Base-by-base conservation (phyloP, 1,140 invertebrate species). In the Trichomalopsis sarcophagae region DNA sequence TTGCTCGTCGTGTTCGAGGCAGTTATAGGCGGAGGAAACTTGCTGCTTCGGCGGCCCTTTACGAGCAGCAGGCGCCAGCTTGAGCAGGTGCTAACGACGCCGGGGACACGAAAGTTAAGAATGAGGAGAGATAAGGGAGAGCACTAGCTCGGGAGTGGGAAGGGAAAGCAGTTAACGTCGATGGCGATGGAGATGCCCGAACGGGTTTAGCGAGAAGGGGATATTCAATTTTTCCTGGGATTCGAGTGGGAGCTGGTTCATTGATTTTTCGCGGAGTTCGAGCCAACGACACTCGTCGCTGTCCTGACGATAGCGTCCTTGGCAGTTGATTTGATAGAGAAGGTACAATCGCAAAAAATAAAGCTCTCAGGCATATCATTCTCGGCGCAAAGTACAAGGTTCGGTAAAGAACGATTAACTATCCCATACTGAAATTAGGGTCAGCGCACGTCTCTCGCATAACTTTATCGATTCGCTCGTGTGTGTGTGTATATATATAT, bases 21-120 rank as follows among this genome's bases (percentile, higher is more conserved):
- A 69, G 14, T 66, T 81, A 85, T 85, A 76, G 74, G 62, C 40
- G 62, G 55, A 47, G 17, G 40, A 74, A 73, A 88, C 82, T 74
- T 80, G 79, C 44, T 44, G 75, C 82, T 76, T 74, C 81, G 73
- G 68, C 83, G 79, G 86, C 86, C 86, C 85, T 88, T 79, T 83
- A 89, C 87, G 91, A 90, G 89, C 55, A 17, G 27, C 17, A 23
- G 33, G 89, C 88, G 87, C 55, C 55, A 62, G 55, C 55, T 62
- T 62, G 86, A 90, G 89, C 91, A 91, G 91, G 91, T 92, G 91
- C 90, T 90, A 92, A 92, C 90, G 89, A 89, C 90, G 68, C 30
- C 33, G 36, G 55, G 81, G 50, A 82, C 71, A 74, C 74, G 69
- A 71, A 74, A 82, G 69, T 82, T 82, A 82, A 74, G 81, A 82